Evolutionary conservation across 2,113 vertebrate species (phyloP).

Genomic region (Edolisoma coerulescens): DNA sequence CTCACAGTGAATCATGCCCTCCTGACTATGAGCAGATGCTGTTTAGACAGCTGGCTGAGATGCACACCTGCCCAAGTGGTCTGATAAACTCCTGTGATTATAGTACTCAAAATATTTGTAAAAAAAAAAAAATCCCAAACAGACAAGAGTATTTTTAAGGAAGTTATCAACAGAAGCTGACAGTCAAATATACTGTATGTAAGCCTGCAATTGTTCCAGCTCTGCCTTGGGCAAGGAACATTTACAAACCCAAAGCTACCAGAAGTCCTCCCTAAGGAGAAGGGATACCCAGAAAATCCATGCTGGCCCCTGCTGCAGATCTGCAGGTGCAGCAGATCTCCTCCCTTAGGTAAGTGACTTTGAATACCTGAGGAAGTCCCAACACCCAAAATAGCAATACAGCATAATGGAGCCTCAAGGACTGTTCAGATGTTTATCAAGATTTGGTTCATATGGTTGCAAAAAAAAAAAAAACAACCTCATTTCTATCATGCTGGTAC

Average conservation of each 20-base stretch:
- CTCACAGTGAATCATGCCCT: neutral
- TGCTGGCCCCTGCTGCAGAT: rapidly evolving
- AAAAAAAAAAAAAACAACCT: neutral
- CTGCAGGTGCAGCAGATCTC: rapidly evolving
- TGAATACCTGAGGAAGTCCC: neutral
- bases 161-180: neutral
- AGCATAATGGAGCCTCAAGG: neutral
- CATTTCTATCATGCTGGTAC: neutral
- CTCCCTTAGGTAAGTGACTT: neutral
- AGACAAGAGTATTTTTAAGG: neutral
- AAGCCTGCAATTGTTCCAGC: neutral
- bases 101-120: neutral
- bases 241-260: neutral
- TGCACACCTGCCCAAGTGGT: neutral
- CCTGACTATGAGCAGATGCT: neutral
- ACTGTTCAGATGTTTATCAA: neutral
- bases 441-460: neutral
- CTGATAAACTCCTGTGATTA: neutral
- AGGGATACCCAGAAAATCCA: neutral
- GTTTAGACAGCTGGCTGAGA: neutral
- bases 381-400: neutral
- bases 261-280: too few relatives aligned
- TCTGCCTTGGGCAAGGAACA: neutral
- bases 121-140: neutral
- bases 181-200: neutral